Percentiles rank a stretch among this genome's conserved stretches.
phyloP scores from a whole-genome alignment of 2,113 vertebrate genomes.

The Chamaea fasciata region DNA sequence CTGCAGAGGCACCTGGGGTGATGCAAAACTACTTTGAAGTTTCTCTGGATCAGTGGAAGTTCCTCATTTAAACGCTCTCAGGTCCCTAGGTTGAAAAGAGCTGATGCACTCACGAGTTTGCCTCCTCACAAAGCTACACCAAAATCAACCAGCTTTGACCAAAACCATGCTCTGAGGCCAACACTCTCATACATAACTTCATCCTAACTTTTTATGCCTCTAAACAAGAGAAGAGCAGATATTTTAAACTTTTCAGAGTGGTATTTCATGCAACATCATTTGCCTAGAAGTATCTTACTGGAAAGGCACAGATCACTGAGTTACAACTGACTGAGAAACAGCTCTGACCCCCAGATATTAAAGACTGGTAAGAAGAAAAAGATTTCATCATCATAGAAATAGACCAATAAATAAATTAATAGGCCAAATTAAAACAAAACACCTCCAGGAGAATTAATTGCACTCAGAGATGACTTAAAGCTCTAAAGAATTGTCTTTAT shows the following conservation, averaged over 20 bases:
- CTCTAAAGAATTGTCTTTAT: neutral
- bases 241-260: neutral
- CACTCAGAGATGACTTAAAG: neutral
- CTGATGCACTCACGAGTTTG: accelerated
- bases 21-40: neutral
- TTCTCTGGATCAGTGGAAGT: neutral
- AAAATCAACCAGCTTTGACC: neutral
- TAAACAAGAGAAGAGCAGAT: neutral
- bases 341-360: neutral
- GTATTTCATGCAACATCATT: neutral
- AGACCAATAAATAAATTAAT: neutral
- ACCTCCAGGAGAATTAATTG: neutral
- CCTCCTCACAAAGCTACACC: neutral
- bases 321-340: neutral
- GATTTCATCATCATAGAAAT: neutral
- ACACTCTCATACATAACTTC: neutral
- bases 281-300: neutral
- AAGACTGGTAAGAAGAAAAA: neutral
- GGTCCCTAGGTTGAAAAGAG: neutral
- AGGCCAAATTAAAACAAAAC: neutral
- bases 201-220: too few relatives aligned
- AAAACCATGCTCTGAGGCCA: neutral
- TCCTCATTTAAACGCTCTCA: neutral
- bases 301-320: neutral
- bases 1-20: neutral